phyloP scores from a whole-genome alignment of 2,113 vertebrate species.

The Anarhynchus alexandrinus region DNA sequence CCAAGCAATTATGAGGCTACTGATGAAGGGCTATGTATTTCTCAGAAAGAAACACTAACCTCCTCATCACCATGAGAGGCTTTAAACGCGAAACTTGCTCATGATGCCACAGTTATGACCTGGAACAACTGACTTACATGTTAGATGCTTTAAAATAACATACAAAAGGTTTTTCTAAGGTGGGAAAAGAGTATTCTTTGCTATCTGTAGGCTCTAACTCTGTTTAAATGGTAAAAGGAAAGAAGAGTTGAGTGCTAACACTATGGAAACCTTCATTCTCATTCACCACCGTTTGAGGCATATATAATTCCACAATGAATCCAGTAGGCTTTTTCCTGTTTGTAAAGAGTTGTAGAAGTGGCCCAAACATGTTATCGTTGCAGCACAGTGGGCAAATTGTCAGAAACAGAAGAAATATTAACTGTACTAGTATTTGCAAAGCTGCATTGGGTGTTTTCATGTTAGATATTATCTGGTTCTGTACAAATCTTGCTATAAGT shows the following conservation, averaged over 20 bases:
- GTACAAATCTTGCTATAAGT: not conserved
- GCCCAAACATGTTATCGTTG: not conserved
- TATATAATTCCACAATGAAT: rapidly evolving
- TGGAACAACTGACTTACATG: not conserved
- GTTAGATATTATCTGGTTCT: not conserved
- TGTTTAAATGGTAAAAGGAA: not conserved
- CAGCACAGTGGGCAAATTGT: not conserved
- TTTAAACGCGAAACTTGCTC: not conserved
- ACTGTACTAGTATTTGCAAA: not conserved
- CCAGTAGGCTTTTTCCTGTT: not conserved
- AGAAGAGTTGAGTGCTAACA: not conserved
- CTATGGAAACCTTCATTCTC: not conserved
- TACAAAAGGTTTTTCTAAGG: not conserved
- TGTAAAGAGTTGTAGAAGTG: not conserved
- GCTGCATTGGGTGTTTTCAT: not conserved
- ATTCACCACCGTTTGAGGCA: not conserved
- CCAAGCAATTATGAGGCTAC: not conserved
- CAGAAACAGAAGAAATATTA: not conserved
- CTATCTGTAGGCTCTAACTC: not conserved
- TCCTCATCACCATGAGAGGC: not conserved
- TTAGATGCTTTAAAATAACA: not conserved
- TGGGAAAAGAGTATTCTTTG: not conserved
- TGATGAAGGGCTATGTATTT: not conserved
- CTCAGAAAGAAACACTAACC: not conserved
- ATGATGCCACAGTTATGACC: not conserved